Base-by-base conservation (phyloP, 1,140 invertebrate species). In the Bacillus rossius region DNA sequence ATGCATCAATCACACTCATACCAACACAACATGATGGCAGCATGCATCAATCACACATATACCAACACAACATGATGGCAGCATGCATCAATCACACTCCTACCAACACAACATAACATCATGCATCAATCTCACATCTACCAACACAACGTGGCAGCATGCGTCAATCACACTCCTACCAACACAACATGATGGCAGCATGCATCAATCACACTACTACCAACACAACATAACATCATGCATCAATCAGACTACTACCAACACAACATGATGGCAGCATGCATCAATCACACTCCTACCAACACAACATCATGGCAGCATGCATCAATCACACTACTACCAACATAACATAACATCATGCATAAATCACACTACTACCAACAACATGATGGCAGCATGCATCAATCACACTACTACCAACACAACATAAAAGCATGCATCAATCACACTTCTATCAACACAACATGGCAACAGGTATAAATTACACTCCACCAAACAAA, bases 341-440 rank as follows among this genome's bases (percentile, higher is more conserved):
- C n/a, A n/a, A n/a, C n/a, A n/a, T n/a, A n/a, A n/a, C n/a, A n/a
- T n/a, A n/a, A n/a, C 88, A 89, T 73, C 95, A 98, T 0, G 89
- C 89, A 67, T 88, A 83, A 1, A 98, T 67, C 0, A 95, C 84
- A 2, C 75, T 70, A 64, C 81, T 84, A 60, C 29, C 13, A 14
- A 55, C n/a, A 34, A 34, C 29, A 34, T 34, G 78, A 8, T 99
- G 73, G 4, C 88, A 89, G 73, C n/a, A n/a, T n/a, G n/a, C n/a
- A n/a, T n/a, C n/a, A n/a, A n/a, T n/a, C n/a, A n/a, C 37, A 88
- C 69, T 17, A 61, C 70, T 63, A 80, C 72, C 20, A 93, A 71
- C 75, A 93, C 92, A 65, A 88, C 84, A 29, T 77, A 78, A 8
- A 99, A 89, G 73, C 95, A 98, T 0, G 88, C 89, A 67, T 88